These are phyloP conservation scores for Porites cylindrica DNA, from an alignment of 92 coral and sea anemone species.

Conservation along the genomic window DNA sequence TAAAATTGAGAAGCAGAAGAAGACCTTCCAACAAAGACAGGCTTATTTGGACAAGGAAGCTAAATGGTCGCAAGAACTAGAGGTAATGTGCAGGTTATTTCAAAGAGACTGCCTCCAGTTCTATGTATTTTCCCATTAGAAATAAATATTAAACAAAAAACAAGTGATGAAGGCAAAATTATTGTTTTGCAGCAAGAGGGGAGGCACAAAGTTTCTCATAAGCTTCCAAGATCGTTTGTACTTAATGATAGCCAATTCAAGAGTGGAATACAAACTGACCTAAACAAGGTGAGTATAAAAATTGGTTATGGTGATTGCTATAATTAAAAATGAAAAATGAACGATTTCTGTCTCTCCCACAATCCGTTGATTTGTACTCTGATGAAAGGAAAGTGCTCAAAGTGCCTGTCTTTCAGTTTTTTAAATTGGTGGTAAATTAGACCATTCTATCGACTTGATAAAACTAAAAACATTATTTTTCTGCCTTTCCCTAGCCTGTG, in stretches of 20 bases:
- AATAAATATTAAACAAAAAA: background rate
- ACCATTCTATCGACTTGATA: no score
- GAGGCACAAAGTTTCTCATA: slow-evolving; percentile 55
- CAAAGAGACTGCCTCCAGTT: background rate
- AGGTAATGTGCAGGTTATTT: slow-evolving; percentile 32
- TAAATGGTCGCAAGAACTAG: slow-evolving; percentile 30
- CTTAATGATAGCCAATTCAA: slow-evolving; percentile 58
- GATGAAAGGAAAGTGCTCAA: no score
- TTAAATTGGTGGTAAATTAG: no score
- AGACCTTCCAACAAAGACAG: slow-evolving; percentile 28
- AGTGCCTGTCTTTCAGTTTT: no score
- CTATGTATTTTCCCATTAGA: no score
- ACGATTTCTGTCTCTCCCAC: background rate
- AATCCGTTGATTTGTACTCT: no score
- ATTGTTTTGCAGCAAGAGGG: slow-evolving; percentile 41
- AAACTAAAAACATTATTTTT: no score
- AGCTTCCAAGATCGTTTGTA: slow-evolving; percentile 69
- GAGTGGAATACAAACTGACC: slow-evolving; percentile 60
- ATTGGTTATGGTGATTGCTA: background rate
- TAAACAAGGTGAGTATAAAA: slow-evolving; percentile 59
- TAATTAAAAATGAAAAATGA: background rate
- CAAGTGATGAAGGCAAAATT: background rate
- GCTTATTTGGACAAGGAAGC: slow-evolving; percentile 38
- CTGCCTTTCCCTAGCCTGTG: no score
- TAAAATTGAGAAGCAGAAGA: slow-evolving; percentile 66